Conservation (phyloP, 1,140 invertebrate species). For the Drosophila auraria region DNA sequence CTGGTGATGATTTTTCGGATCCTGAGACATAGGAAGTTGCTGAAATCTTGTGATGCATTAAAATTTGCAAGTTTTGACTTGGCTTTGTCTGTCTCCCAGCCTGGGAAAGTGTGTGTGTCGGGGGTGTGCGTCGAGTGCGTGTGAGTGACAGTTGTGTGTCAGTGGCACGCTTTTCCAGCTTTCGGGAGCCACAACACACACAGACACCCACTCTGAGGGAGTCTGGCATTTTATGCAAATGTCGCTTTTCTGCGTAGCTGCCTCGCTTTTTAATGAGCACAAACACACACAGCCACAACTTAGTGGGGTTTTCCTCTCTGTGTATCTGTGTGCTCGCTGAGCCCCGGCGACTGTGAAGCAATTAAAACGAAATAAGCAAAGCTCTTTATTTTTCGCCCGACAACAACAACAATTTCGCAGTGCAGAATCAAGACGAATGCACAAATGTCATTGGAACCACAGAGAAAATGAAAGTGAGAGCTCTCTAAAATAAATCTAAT, state of each 20-base stretch:
- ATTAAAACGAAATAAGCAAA: constrained; percentile 74
- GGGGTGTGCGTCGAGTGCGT: constrained; percentile 15
- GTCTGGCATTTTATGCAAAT: constrained; percentile 68
- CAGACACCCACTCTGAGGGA: constrained; percentile 8
- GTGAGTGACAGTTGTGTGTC: constrained; percentile 76
- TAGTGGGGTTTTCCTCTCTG: constrained; percentile 4
- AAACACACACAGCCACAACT: constrained; percentile 27
- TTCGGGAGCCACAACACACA: constrained; percentile 46
- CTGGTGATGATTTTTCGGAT: constrained; percentile 58
- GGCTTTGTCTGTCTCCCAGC: constrained; percentile 18
- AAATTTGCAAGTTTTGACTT: constrained; percentile 81
- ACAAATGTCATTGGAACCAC: constrained; percentile 33
- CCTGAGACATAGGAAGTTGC: constrained; percentile 58
- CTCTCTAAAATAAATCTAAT: not conserved
- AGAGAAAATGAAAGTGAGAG: not conserved
- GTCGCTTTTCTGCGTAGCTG: constrained; percentile 76
- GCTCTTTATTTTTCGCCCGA: constrained; percentile 26
- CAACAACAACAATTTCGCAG: constrained; percentile 42
- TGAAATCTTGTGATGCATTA: constrained; percentile 80
- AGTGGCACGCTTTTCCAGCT: constrained; percentile 73
- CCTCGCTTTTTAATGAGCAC: constrained; percentile 78
- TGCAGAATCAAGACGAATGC: constrained; percentile 24
- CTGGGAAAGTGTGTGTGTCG: not conserved
- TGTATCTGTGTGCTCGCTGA: constrained; percentile 21
- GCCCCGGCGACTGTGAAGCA: constrained; percentile 63